Base-by-base conservation (phyloP, 2,888 invertebrate genomes). In the Acronicta psi region DNA sequence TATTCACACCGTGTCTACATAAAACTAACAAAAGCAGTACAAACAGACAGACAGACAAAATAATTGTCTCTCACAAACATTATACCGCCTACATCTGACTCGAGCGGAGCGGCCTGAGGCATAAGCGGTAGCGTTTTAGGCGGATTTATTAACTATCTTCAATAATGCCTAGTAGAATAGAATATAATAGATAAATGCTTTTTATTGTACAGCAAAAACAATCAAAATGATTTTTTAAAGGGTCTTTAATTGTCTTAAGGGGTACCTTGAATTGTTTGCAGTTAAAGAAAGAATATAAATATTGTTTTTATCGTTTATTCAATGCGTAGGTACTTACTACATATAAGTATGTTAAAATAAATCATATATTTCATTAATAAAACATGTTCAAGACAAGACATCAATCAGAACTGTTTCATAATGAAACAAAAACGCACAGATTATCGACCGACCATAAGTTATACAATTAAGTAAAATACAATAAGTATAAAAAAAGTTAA, bases 51-150 rank as follows among this genome's bases (percentile, higher is more conserved):
- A 82, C 82, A 87, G 87, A 90, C 91, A 86, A 82, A 86, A 88
- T 91, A 91, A 92, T 91, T 89, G 89, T 85, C 86, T 85, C 82
- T 81, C 82, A 73, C 81, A 85, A 86, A 84, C 87, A 84, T 82
- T 84, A 78, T 77, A 74, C 84, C 87, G 85, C 91, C 91, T 88
- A 91, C 91, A 86, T 82, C 46, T 70, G 66, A 60, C 56, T 67
- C 64, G 49, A 37, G 53, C n/a, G 8, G 45, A 51, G 37, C 69
- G 81, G 81, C 54, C 0, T 41, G 77, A 80, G 72, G 56, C 40
- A 71, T 29, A 53, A 71, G 59, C 47, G 38, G 18, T 3, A 41
- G 63, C 58, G 63, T 23, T 0, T 7, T 41, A 10, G 4, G 5
- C 13, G 7, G 23, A 23, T 6, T 23, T 23, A n/a, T n/a, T n/a